phyloP scores from a whole-genome alignment of 1,140 invertebrate species.

The Oreohelix idahoensis region DNA sequence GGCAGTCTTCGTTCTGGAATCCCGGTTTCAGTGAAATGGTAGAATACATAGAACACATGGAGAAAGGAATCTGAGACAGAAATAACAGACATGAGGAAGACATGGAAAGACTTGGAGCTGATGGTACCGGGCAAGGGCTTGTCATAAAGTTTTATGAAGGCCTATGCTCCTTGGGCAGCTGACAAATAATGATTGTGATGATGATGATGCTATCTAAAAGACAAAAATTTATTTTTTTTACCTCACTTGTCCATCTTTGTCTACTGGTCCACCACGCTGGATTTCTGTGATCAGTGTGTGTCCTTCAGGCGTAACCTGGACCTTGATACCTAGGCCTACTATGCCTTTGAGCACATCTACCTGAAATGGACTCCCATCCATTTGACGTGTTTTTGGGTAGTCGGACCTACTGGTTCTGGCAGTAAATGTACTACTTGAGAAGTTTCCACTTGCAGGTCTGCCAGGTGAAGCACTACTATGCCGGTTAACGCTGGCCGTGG shows the following conservation, averaged over 20 bases:
- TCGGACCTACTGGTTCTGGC: constrained; percentile 21
- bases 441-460: constrained; percentile 9
- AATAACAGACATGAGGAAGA: too few relatives aligned
- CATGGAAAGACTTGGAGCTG: too few relatives aligned
- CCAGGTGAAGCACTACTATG: neutral
- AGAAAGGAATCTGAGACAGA: too few relatives aligned
- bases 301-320: constrained; percentile 53
- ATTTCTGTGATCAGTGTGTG: constrained; percentile 57
- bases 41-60: too few relatives aligned
- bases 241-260: constrained; percentile 60
- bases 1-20: too few relatives aligned
- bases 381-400: constrained; percentile 45
- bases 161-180: too few relatives aligned
- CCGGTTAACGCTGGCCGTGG: neutral
- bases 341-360: constrained; percentile 65
- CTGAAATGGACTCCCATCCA: constrained; percentile 56
- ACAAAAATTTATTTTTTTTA: too few relatives aligned
- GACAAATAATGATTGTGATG: too few relatives aligned
- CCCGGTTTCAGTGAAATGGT: too few relatives aligned
- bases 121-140: too few relatives aligned
- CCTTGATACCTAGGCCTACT: constrained; percentile 62
- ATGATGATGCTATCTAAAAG: too few relatives aligned
- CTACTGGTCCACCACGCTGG: constrained; percentile 58
- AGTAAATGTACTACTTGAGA: neutral
- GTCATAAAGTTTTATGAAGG: too few relatives aligned